phyloP scores from a whole-genome alignment of 64 coral and sea anemone genomes.

The Orbicella faveolata region DNA sequence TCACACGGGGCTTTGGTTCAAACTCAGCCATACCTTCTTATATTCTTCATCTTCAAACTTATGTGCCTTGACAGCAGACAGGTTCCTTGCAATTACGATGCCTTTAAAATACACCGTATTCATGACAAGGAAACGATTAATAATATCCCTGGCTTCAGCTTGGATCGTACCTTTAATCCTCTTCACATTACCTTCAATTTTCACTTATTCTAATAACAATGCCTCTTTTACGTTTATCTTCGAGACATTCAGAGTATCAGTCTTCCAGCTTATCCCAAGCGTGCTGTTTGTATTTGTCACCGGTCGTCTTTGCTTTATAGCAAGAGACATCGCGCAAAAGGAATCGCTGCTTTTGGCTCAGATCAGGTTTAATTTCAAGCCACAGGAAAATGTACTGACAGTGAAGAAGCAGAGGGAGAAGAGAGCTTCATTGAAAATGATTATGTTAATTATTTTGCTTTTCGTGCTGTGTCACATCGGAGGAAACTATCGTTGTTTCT shows the following conservation, averaged over 20 bases:
- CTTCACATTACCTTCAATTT: conserved; percentile 10
- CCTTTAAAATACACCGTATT: neutral
- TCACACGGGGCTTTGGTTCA: conserved; percentile 7
- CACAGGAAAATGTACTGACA: neutral
- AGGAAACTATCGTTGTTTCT: conserved; percentile 11
- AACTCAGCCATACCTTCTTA: conserved; percentile 25
- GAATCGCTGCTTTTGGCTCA: neutral
- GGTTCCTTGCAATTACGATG: neutral
- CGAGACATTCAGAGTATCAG: neutral
- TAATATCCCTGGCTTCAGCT: neutral
- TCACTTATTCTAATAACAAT: neutral
- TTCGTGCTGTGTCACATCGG: conserved; percentile 23
- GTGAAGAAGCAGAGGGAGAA: neutral
- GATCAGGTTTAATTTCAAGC: neutral
- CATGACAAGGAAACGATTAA: neutral
- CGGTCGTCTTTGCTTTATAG: neutral
- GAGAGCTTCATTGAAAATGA: conserved; percentile 1
- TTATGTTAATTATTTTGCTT: neutral
- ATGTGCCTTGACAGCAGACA: conserved; percentile 15
- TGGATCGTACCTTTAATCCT: neutral
- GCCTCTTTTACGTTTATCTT: neutral
- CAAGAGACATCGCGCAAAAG: neutral
- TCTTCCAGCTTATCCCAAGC: conserved; percentile 12
- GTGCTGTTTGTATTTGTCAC: neutral
- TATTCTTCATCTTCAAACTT: neutral